Percentiles rank a stretch among this genome's conserved stretches.
These are phyloP conservation scores for Crepidodera aurea DNA, from an alignment of 2,888 invertebrate genomes.

Conservation along the genomic window DNA sequence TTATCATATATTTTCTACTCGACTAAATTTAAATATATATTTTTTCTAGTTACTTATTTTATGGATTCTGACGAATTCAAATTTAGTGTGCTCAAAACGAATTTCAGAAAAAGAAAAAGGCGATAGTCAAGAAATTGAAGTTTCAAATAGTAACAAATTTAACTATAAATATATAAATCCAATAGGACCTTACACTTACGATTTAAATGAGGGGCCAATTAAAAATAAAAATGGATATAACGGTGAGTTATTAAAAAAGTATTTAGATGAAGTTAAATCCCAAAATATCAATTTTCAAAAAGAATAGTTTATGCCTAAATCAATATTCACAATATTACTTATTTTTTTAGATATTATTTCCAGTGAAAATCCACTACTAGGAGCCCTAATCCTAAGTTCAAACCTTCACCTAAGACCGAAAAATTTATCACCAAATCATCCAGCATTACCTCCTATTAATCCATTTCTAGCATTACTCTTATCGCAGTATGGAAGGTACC, in stretches of 20 bases:
- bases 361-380: slow-evolving; percentile 51
- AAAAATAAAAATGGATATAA: slow-evolving; percentile 7
- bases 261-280: too few species aligned
- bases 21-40: too few species aligned
- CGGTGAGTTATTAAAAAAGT: too few species aligned
- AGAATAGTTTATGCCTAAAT: too few species aligned
- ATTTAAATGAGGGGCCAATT: slow-evolving; percentile 1
- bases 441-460: slow-evolving; percentile 67
- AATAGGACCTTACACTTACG: slow-evolving; percentile 17
- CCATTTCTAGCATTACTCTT: slow-evolving; percentile 69
- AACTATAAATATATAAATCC: slow-evolving; percentile 34
- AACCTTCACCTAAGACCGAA: slow-evolving; percentile 48
- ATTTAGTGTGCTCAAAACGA: slow-evolving; percentile 11
- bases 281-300: too few species aligned
- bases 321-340: too few species aligned
- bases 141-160: slow-evolving; percentile 28
- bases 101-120: slow-evolving; percentile 4
- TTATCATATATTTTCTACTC: too few species aligned
- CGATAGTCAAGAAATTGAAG: slow-evolving; percentile 18
- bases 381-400: slow-evolving; percentile 52
- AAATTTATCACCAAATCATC: slow-evolving; percentile 63
- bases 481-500: slow-evolving; percentile 71
- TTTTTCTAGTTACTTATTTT: neutral
- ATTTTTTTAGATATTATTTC: slow-evolving; percentile 3
- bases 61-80: neutral